phyloP scores from a whole-genome alignment of 2,113 vertebrate genomes.

The Gymnorhina tibicen region DNA sequence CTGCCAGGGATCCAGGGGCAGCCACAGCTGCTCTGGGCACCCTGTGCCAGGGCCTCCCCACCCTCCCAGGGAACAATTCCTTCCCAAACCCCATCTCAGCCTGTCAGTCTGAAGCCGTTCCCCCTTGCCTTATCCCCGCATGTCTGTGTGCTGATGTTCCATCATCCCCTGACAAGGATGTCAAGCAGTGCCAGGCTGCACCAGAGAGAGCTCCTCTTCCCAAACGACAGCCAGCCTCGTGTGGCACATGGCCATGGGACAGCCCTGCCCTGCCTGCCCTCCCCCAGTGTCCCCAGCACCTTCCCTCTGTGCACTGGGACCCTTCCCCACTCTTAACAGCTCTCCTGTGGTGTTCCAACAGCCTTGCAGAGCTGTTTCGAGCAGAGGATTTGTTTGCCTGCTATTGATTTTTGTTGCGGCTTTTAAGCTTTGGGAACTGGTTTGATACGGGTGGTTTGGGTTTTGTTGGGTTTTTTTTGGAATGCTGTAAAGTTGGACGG shows the following conservation, averaged over 20 bases:
- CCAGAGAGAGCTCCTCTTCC: neutral
- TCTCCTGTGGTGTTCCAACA: neutral
- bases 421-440: neutral
- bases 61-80: neutral
- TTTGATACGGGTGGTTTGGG: neutral
- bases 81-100: too few relatives aligned
- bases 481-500: neutral
- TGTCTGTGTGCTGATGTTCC: neutral
- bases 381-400: neutral
- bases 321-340: rapidly evolving
- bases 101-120: neutral
- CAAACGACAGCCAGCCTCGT: neutral
- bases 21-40: neutral
- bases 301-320: neutral
- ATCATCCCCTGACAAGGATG: neutral
- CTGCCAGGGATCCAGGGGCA: neutral
- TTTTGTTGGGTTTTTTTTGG: neutral
- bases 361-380: neutral
- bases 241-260: too few relatives aligned
- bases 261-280: neutral
- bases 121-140: neutral
- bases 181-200: neutral
- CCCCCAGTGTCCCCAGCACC: neutral
- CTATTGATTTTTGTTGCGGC: neutral
- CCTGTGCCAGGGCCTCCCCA: rapidly evolving